Conservation (phyloP, 2,888 invertebrate genomes). For the Nysson spinosus region DNA sequence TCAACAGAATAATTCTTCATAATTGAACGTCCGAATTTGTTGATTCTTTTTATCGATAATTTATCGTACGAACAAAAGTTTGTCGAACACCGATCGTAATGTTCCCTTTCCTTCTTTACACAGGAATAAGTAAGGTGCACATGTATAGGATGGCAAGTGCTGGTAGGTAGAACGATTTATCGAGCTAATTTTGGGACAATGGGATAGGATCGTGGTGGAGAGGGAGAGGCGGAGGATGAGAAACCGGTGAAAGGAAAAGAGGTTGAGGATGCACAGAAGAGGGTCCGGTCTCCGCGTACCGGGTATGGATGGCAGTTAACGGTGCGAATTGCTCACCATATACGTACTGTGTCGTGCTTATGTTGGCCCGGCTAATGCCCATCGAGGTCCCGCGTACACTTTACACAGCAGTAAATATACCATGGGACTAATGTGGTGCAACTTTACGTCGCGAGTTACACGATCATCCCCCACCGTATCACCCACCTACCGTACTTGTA, state of each 20-base stretch:
- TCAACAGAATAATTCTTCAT: too few relatives aligned
- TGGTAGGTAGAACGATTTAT: constrained; percentile 58
- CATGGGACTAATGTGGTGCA: constrained; percentile 69
- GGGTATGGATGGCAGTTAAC: constrained; percentile 51
- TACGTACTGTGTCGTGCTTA: constrained; percentile 61
- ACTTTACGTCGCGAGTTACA: constrained; percentile 66
- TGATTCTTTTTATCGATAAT: too few relatives aligned
- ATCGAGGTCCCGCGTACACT: constrained; percentile 35
- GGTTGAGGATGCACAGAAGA: constrained; percentile 38
- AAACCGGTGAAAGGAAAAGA: constrained; percentile 36
- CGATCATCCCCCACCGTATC: constrained; percentile 56
- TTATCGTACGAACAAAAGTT: too few relatives aligned
- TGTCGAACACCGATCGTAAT: too few relatives aligned
- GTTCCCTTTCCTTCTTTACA: not conserved
- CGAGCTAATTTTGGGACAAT: constrained; percentile 70
- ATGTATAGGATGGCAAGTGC: constrained; percentile 12
- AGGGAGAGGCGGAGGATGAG: constrained; percentile 38
- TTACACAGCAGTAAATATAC: constrained; percentile 69
- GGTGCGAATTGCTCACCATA: constrained; percentile 67
- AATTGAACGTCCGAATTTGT: too few relatives aligned
- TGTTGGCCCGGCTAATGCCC: constrained; percentile 60
- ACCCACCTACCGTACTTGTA: constrained; percentile 4
- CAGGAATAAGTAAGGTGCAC: constrained; percentile 7
- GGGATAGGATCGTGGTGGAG: constrained; percentile 28
- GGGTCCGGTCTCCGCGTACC: constrained; percentile 31